Conservation (phyloP, 2,888 invertebrate species). For the Hyppa rectilinea region DNA sequence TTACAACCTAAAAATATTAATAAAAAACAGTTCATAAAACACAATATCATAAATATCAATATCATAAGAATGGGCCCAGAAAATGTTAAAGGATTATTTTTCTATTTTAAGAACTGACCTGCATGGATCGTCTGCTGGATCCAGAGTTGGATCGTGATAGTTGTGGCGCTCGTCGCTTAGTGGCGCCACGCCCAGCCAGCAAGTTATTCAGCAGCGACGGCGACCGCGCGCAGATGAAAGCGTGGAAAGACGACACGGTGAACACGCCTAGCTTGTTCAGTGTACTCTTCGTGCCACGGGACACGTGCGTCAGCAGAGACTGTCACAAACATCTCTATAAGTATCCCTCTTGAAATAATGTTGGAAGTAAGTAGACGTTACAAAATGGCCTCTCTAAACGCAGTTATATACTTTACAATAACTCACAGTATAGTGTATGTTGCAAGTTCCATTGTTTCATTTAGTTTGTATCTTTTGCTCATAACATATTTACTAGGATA, state of each 20-base stretch:
- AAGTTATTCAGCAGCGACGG: conserved; percentile 98
- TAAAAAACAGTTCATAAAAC: background rate
- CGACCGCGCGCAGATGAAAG: conserved; percentile 98
- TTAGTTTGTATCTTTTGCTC: conserved; percentile 23
- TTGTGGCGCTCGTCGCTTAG: conserved; percentile 97
- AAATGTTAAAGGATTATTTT: background rate
- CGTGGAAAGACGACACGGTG: conserved; percentile 99
- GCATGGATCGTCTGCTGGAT: conserved; percentile 96
- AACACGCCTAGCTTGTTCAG: conserved; percentile 98
- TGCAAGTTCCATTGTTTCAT: conserved; percentile 15
- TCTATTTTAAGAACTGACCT: conserved; percentile 87
- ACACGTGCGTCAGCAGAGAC: conserved; percentile 98
- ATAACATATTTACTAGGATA: conserved; percentile 43
- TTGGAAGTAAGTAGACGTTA: background rate
- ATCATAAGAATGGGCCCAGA: no score
- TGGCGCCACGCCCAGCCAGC: conserved; percentile 97
- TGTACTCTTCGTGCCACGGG: conserved; percentile 98
- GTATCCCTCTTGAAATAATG: background rate
- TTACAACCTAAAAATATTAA: background rate
- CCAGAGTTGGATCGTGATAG: conserved; percentile 97
- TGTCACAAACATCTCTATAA: conserved; percentile 87
- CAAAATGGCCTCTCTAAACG: background rate
- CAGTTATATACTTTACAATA: background rate
- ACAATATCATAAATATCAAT: no score
- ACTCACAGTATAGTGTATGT: no score